Evolutionary conservation across 2,888 invertebrate genomes (phyloP), one percentile per base, ranked within the genome.

Genomic region (Toxonevra muliebris): DNA sequence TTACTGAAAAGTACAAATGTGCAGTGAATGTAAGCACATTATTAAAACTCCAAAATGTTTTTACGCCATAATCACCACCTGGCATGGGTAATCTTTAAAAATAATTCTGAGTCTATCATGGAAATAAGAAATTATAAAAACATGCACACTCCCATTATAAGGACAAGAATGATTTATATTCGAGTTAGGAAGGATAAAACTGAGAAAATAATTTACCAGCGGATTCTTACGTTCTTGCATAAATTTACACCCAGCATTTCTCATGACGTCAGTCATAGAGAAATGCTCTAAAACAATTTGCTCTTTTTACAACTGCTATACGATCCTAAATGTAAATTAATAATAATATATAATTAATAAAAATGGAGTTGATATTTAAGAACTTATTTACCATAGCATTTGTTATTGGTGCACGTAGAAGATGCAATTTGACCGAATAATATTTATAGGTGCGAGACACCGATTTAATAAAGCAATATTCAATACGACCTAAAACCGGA

Each of bases 81-180:
- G 50, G 50, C 13, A 48, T 15, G 2, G 50, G 50, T 15, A 48
- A 7, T 2, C 15, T 13, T n/a, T 7, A 48, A n/a, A n/a, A n/a
- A n/a, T n/a, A n/a, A n/a, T n/a, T n/a, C n/a, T n/a, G n/a, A n/a
- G n/a, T n/a, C n/a, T n/a, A n/a, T n/a, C n/a, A n/a, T n/a, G n/a
- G n/a, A n/a, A n/a, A n/a, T n/a, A n/a, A n/a, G n/a, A n/a, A n/a
- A n/a, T n/a, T n/a, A n/a, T n/a, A n/a, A n/a, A n/a, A n/a, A n/a
- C n/a, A n/a, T n/a, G n/a, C n/a, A n/a, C n/a, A n/a, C n/a, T n/a
- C n/a, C n/a, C 60, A 45, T 60, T 12, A 13, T 45, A 60, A 1
- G 60, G 60, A 60, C 60, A 60, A 1, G 60, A 17, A 43, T 60
- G 60, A 13, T 60, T 60, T 10, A 42, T 13, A 19, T 60, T 60